Percentiles rank a stretch among this genome's conserved stretches.
phyloP scores from a whole-genome alignment of 1,140 invertebrate species.

The Lasioglossum albipes region DNA sequence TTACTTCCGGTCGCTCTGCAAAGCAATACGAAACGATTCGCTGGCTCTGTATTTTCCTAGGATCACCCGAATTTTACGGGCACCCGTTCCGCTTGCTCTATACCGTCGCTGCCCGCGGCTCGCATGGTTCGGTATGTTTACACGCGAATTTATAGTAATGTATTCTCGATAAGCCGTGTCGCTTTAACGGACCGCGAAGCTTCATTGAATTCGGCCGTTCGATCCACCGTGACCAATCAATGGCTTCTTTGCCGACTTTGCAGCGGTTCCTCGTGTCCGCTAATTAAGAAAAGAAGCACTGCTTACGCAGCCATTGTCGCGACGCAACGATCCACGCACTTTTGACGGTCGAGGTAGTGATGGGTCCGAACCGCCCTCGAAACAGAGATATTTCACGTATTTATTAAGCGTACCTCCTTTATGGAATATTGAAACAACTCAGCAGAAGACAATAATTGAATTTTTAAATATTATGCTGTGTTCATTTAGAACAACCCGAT shows the following conservation, averaged over 20 bases:
- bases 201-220: slow-evolving; percentile 48
- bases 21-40: slow-evolving; percentile 44
- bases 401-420: too few relatives aligned
- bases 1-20: slow-evolving; percentile 37
- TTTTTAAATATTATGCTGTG: too few relatives aligned
- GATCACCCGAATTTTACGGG: slow-evolving; percentile 65
- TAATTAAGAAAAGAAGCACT: too few relatives aligned
- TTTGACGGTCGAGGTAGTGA: too few relatives aligned
- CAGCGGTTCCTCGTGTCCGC: not conserved
- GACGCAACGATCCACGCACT: too few relatives aligned
- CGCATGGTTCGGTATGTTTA: slow-evolving; percentile 58
- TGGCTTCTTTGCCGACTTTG: slow-evolving; percentile 22
- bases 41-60: slow-evolving; percentile 56
- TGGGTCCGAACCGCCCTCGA: too few relatives aligned
- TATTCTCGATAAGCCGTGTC: slow-evolving; percentile 66
- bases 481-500: too few relatives aligned
- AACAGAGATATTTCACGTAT: too few relatives aligned
- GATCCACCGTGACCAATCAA: slow-evolving; percentile 31
- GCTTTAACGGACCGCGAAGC: slow-evolving; percentile 66
- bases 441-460: too few relatives aligned
- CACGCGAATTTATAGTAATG: slow-evolving; percentile 66
- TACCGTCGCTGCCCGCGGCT: slow-evolving; percentile 39
- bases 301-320: too few relatives aligned
- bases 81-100: slow-evolving; percentile 33
- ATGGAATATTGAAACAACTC: too few relatives aligned